phyloP scores from a whole-genome alignment of 2,113 vertebrate genomes.

The Hemibagrus wyckioides region DNA sequence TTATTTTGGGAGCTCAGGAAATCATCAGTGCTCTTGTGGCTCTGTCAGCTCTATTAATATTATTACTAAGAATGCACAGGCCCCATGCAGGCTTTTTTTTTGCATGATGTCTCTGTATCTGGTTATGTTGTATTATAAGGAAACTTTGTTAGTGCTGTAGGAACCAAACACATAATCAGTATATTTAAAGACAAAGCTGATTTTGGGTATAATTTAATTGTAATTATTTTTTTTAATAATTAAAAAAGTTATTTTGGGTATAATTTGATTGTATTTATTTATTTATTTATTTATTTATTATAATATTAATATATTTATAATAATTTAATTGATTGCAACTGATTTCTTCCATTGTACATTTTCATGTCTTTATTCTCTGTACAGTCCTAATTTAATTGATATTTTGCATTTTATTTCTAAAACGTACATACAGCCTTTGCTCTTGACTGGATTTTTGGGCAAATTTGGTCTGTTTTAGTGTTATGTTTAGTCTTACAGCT shows the following conservation, averaged over 20 bases:
- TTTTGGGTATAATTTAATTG: too few relatives aligned
- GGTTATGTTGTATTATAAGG: background rate
- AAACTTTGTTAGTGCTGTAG: background rate
- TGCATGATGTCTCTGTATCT: background rate
- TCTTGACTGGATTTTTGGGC: conserved; percentile 27
- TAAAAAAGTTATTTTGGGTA: too few relatives aligned
- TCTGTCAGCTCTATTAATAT: conserved; percentile 52
- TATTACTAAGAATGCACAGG: conserved; percentile 13
- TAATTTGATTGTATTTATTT: too few relatives aligned
- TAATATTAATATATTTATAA: too few relatives aligned
- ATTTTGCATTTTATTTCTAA: background rate
- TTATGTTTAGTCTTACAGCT: conserved; percentile 26
- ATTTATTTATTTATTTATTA: too few relatives aligned
- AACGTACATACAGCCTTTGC: background rate
- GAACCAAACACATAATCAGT: background rate
- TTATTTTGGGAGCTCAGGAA: conserved; percentile 50
- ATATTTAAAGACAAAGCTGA: background rate
- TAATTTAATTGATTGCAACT: too few relatives aligned
- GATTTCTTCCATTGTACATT: background rate
- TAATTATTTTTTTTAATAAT: too few relatives aligned
- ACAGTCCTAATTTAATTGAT: background rate
- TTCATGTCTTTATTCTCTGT: background rate
- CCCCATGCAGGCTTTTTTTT: conserved; percentile 6
- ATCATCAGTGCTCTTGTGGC: conserved; percentile 20
- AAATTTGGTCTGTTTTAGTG: background rate